phyloP scores from a whole-genome alignment of 2,888 invertebrate species.

The Dryocosmus kuriphilus region DNA sequence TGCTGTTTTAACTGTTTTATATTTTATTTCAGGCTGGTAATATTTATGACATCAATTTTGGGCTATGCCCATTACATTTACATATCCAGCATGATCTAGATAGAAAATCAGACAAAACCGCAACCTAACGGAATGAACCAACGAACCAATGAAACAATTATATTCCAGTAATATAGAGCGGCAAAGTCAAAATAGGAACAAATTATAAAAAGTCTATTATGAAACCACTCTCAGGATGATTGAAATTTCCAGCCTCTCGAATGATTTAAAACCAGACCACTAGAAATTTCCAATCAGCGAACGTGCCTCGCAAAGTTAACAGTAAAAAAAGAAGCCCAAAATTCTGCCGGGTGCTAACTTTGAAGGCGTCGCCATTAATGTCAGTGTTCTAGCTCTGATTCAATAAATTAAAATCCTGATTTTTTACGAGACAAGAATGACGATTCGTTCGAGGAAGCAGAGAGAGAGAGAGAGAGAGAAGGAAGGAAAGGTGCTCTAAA shows the following conservation, averaged over 20 bases:
- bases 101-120: too few species aligned
- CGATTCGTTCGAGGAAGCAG: slow-evolving; percentile 15
- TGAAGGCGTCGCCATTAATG: slow-evolving; percentile 33
- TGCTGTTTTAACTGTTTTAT: too few species aligned
- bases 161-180: too few species aligned
- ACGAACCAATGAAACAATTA: too few species aligned
- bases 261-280: slow-evolving; percentile 4
- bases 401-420: slow-evolving; percentile 32
- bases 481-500: slow-evolving; percentile 27
- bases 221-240: neutral
- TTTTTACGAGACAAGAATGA: slow-evolving; percentile 31
- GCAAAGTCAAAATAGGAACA: too few species aligned
- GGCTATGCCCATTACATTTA: too few species aligned
- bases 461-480: neutral
- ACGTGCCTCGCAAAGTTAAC: neutral
- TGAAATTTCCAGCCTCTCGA: neutral
- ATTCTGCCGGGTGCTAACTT: slow-evolving; percentile 17
- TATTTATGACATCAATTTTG: too few species aligned
- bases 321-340: slow-evolving; percentile 7
- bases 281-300: slow-evolving; percentile 27
- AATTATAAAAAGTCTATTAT: neutral
- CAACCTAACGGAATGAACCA: too few species aligned
- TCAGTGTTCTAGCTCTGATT: slow-evolving; percentile 40
- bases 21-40: too few species aligned
- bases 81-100: too few species aligned